Percentiles rank a stretch among this genome's conserved stretches.
Conservation (phyloP, 2,888 invertebrate genomes). For the Nemurella pictetii region DNA sequence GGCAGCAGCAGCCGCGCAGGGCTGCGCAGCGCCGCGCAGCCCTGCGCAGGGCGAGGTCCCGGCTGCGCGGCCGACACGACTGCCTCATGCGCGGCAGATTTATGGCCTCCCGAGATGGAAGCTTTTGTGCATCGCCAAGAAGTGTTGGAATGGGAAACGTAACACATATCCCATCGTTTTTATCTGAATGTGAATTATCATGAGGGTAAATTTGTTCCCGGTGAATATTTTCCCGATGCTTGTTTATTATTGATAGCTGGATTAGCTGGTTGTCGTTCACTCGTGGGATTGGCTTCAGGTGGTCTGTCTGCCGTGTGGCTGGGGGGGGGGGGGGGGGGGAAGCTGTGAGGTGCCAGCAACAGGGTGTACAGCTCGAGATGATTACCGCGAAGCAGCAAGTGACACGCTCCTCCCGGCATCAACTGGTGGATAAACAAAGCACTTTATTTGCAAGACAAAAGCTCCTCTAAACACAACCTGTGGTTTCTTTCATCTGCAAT, state of each 20-base stretch:
- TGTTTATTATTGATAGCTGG: neutral
- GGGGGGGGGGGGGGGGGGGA: neutral
- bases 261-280: neutral
- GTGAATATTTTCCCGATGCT: neutral
- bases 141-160: neutral
- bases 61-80: neutral
- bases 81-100: no score
- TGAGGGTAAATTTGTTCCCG: neutral
- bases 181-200: neutral
- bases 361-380: neutral
- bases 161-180: neutral
- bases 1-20: neutral
- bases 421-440: neutral
- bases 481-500: neutral
- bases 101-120: neutral
- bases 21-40: no score
- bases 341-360: neutral
- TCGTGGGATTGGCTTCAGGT: no score
- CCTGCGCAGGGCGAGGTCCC: neutral
- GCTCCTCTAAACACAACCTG: neutral
- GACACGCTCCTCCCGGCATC: neutral
- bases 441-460: constrained; percentile 36
- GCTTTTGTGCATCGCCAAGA: neutral
- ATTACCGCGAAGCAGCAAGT: no score
- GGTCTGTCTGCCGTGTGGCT: neutral